Conservation (phyloP, 2,888 invertebrate species). For the Drosophila hamatofila region DNA sequence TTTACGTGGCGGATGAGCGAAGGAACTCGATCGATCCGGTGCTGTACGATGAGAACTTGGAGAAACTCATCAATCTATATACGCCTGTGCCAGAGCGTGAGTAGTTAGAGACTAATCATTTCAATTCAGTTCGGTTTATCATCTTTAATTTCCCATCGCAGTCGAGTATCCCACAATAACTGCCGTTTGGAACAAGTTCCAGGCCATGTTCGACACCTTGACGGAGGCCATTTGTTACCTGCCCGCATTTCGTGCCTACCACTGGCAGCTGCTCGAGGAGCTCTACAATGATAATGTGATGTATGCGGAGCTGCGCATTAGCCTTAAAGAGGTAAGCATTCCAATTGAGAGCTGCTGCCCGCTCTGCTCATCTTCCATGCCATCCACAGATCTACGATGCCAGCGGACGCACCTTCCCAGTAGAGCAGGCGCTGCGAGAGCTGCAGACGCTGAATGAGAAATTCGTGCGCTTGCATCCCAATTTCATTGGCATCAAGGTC, state of each 20-base stretch:
- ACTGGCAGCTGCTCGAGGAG: constrained; percentile 87
- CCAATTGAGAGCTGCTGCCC: fast-evolving
- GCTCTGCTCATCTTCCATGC: not conserved
- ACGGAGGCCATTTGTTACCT: constrained; percentile 86
- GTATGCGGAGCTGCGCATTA: constrained; percentile 87
- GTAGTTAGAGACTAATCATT: constrained; percentile 15
- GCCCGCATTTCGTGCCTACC: constrained; percentile 87
- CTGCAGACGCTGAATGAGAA: constrained; percentile 84
- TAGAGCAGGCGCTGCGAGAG: constrained; percentile 84
- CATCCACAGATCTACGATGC: constrained; percentile 86
- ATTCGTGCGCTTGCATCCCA: constrained; percentile 86
- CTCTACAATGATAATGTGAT: constrained; percentile 88
- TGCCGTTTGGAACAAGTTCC: constrained; percentile 86
- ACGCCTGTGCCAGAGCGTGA: constrained; percentile 86
- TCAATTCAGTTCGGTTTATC: not conserved
- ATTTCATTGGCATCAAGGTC: constrained; percentile 87
- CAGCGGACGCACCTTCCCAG: constrained; percentile 86
- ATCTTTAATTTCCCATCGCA: constrained; percentile 34
- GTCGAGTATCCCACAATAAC: constrained; percentile 82
- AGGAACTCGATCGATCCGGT: constrained; percentile 83
- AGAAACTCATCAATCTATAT: constrained; percentile 87
- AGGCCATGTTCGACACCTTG: constrained; percentile 85
- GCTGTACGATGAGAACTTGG: constrained; percentile 87
- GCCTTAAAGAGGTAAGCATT: constrained; percentile 67
- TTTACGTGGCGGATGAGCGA: constrained; percentile 82